Percentiles rank a stretch among this genome's conserved stretches.
phyloP scores from a whole-genome alignment of 2,113 vertebrate genomes.

The Myocastor coypus region DNA sequence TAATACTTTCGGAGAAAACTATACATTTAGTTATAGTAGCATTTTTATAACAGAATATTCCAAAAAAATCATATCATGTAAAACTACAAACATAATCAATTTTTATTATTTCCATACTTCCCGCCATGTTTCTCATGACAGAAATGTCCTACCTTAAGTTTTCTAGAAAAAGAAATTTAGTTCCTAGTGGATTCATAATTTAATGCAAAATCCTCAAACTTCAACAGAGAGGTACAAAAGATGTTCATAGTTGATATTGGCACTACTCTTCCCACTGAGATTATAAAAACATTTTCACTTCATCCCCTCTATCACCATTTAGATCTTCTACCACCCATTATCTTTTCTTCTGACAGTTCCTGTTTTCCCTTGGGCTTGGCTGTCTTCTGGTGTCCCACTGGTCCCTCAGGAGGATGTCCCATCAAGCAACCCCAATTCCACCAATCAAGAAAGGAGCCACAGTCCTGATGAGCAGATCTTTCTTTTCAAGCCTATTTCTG shows the following conservation, averaged over 20 bases:
- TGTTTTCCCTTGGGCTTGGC: background rate
- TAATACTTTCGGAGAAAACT: background rate
- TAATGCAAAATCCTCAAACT: background rate
- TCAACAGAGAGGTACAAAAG: background rate
- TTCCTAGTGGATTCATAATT: background rate
- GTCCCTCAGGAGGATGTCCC: background rate
- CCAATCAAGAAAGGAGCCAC: background rate
- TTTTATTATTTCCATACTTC: background rate
- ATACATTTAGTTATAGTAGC: background rate
- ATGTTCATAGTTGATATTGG: background rate
- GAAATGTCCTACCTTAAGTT: background rate
- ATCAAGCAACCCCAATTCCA: background rate
- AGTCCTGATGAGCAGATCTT: background rate
- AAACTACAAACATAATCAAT: background rate
- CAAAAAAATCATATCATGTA: background rate
- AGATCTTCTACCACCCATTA: background rate
- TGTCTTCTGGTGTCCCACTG: fast-evolving
- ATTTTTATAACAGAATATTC: background rate
- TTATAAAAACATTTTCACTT: background rate
- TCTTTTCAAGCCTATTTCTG: background rate
- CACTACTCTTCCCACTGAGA: background rate
- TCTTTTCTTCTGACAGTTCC: background rate
- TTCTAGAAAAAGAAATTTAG: background rate
- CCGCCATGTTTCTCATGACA: background rate
- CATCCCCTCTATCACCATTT: background rate